Base-by-base conservation (phyloP, 1,140 invertebrate species). In the Lepidotrigona ventralis region DNA sequence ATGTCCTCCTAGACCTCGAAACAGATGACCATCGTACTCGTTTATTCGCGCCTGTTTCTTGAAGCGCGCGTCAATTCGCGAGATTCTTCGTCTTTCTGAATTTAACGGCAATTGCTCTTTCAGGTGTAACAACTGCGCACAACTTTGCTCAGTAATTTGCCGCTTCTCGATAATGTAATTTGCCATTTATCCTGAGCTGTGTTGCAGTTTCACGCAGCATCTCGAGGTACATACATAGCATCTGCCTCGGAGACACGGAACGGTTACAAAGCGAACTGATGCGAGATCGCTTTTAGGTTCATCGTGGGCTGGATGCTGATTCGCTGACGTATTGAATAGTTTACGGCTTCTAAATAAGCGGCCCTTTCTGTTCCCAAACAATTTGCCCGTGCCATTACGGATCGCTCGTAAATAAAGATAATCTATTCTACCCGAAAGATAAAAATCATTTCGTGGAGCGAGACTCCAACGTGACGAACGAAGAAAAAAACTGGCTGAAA, bases 351-450 rank as follows among this genome's bases (percentile, higher is more conserved):
- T 94, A 94, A 94, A 94, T 93, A 93, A 93, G 92, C 91, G 92
- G 88, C 90, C 90, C 92, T 86, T 33, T 77, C 84, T 66, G 86
- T 91, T 93, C 91, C 91, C 92, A 94, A 94, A 94, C 92, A 93
- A 93, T 93, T 93, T 93, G 91, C 92, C 89, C 91, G 82, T 90
- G 91, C 90, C 90, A n/a, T n/a, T n/a, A 89, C 91, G 91, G 92
- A 94, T 93, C 92, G 93, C 92, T 93, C 93, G 93, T 94, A 94
- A 94, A 94, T 94, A 94, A 94, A 92, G 93, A 93, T 94, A 94
- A 94, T 94, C 93, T 94, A 93, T 94, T 94, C 93, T 87, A 94
- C 92, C 91, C 93, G 93, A 93, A 93, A 94, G 93, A 93, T 94
- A 94, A 94, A 94, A 93, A 93, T 93, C 86, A 80, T 78, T 70